Base-by-base conservation (phyloP, 2,113 vertebrate genomes). In the Corvus hawaiiensis region DNA sequence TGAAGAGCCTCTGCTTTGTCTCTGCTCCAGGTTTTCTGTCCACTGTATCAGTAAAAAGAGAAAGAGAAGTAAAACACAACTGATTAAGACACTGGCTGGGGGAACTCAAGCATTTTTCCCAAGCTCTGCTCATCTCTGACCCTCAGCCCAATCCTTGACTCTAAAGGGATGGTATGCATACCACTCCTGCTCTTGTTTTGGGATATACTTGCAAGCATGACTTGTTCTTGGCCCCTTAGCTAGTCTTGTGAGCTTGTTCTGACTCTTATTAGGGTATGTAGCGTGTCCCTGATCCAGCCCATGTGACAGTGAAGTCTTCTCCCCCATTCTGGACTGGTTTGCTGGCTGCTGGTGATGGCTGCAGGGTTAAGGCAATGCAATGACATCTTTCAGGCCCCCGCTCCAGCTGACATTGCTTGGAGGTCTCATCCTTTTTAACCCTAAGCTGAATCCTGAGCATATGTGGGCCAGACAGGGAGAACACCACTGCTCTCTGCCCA, bases 51-150 rank as follows among this genome's bases (percentile, higher is more conserved):
- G 16, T 7, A 35, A 64, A 55, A 28, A 58, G 61, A 64, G 61
- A 64, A 89, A 67, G 14, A 84, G 15, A 69, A 41, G 18, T 33
- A 64, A 44, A 87, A 33, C 14, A 12, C 33, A 49, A 21, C 16
- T 63, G 30, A 20, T 41, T 81, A 39, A 80, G 79, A 17, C 9
- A 13, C 27, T 52, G 51, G 55, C 17, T 19, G 66, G 72, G 67
- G 83, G 72, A 73, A 43, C 46, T 39, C 9, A 3, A 35, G 33
- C 1, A 2, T 88, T 93, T 84, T 90, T 76, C 75, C 54, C 77
- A 93, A 19, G 81, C 68, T 80, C 71, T 91, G 30, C 73, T 93
- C 84, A 84, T 91, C 80, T 91, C 59, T 96, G 73, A 80, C 39
- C n/a, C 26, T 87, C 69, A 72, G 44, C 61, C 13, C 52, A 39